Base-by-base conservation (phyloP, 2,888 invertebrate species). In the Zhengitettix transpicula region DNA sequence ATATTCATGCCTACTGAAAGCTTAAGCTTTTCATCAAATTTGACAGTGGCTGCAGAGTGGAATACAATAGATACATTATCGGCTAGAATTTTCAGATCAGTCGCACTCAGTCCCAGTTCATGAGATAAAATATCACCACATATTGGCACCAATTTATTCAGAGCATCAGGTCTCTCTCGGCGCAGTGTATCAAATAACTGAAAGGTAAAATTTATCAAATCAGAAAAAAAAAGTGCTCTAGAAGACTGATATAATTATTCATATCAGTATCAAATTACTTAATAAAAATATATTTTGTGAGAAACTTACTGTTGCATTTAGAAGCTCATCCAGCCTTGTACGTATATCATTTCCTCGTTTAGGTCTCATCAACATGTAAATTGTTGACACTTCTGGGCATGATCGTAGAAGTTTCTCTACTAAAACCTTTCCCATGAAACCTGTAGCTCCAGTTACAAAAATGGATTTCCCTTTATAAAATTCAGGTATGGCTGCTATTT, bases 371-470 rank as follows among this genome's bases (percentile, higher is more conserved):
- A 90, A 74, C 64, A 88, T 74, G 74, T 87, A 92, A 69, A 92
- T 83, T 69, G 81, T 83, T 72, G 82, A 82, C 69, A 92, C 81
- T 67, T 84, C 84, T 59, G 89, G 86, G 78, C 89, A 88, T 69
- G 87, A 85, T 67, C 89, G 78, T 61, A 92, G 73, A 65, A 92
- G 74, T 74, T 92, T 92, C 74, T 92, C 91, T 41, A 92, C 84
- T 61, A 91, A 76, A 62, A 89, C 89, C 79, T 92, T 91, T 42
- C 91, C 91, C 78, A 92, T 82, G 69, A 92, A 91, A 1, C 91
- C 91, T 41, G 89, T 87, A 1, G 82, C 88, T 55, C 91, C 90
- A 0, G 90, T 90, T 66, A 94, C 78, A 58, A 94, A 84, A 41
- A 90, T 74, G 63, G 78, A 78, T 63, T 82, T 78, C 10, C 82